Base-by-base conservation (phyloP, 2,797 vertebrate genomes). In the Helostoma temminkii region DNA sequence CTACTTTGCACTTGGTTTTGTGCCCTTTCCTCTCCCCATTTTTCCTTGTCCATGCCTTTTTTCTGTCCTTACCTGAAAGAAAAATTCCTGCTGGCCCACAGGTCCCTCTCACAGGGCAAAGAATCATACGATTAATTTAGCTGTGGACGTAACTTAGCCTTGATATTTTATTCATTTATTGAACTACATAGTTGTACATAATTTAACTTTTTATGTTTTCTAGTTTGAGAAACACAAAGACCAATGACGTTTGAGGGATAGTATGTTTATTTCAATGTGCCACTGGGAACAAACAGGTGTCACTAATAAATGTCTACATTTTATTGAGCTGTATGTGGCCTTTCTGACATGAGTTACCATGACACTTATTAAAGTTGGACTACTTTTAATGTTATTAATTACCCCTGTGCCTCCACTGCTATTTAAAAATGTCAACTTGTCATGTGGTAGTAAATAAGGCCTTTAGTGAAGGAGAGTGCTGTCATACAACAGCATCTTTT, bases 1-100 rank as follows among this genome's bases (percentile, higher is more conserved):
- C 43, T 43, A 0, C 50, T 52, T 60, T 46, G 42, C 21, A 53
- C 18, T 16, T 37, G 12, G 1, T 56, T 48, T 46, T 70, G n/a
- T 60, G 1, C 14, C 43, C 41, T 63, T 57, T 43, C 43, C 21
- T 55, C 19, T 56, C 25, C 37, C 55, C 41, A 21, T 47, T 16
- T 68, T 30, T 11, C 12, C n/a, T 36, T 22, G 36, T 18, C 0
- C 7, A 28, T 42, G 12, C 28, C 16, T 8, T 57, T 6, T 48
- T 26, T 62, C 52, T 50, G 37, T 36, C 12, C 16, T 60, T 24
- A 67, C 28, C 43, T 59, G 24, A 15, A 4, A 36, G 16, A 15
- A 58, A 11, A 36, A 66, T 50, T 2, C 37, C 11, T 15, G 18
- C n/a, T 21, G n/a, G 24, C 21, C 49, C 50, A 12, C 21, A 3